A percentile compares a stretch with the other conserved stretches of the same genome.
Evolutionary conservation across 2,888 invertebrate genomes (phyloP).

Genomic region (Volucella bombylans): DNA sequence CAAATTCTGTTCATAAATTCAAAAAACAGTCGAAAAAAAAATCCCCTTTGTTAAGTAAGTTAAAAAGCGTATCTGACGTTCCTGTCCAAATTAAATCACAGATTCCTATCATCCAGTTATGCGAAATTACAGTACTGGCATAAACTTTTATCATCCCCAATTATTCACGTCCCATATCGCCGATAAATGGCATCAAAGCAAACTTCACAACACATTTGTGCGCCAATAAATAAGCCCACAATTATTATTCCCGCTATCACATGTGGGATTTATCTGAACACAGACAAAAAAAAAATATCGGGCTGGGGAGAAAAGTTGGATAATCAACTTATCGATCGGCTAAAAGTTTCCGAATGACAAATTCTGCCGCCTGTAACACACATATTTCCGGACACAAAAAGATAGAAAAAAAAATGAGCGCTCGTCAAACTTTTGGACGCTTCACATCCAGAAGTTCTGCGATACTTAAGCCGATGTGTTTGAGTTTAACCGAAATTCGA

Average conservation of each 20-base stretch:
- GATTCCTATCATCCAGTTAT: conserved; percentile 16
- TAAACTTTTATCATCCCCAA: conserved; percentile 42
- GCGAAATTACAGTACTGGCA: conserved; percentile 10
- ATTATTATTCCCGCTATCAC: conserved; percentile 52
- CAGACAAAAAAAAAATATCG: not conserved
- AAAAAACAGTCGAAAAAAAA: not conserved
- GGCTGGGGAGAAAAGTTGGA: conserved; percentile 38
- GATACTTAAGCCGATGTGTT: conserved; percentile 19
- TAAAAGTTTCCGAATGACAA: conserved; percentile 42
- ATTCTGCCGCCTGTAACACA: conserved; percentile 21
- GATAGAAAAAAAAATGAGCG: conserved; percentile 17
- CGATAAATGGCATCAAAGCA: conserved; percentile 56
- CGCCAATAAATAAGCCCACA: conserved; percentile 57
- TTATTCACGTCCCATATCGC: conserved; percentile 52
- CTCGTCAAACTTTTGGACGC: conserved; percentile 29
- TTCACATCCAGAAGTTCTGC: conserved; percentile 21
- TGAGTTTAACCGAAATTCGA: conserved; percentile 8
- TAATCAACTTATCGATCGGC: conserved; percentile 64
- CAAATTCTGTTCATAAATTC: not conserved
- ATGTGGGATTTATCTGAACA: conserved; percentile 47
- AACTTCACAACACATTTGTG: conserved; percentile 55
- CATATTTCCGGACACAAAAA: conserved; percentile 5
- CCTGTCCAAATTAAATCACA: conserved; percentile 14
- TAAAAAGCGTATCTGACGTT: conserved; percentile 1
- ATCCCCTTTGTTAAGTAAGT: not conserved